phyloP scores from a whole-genome alignment of 2,888 invertebrate species.

The Apamea sordens region DNA sequence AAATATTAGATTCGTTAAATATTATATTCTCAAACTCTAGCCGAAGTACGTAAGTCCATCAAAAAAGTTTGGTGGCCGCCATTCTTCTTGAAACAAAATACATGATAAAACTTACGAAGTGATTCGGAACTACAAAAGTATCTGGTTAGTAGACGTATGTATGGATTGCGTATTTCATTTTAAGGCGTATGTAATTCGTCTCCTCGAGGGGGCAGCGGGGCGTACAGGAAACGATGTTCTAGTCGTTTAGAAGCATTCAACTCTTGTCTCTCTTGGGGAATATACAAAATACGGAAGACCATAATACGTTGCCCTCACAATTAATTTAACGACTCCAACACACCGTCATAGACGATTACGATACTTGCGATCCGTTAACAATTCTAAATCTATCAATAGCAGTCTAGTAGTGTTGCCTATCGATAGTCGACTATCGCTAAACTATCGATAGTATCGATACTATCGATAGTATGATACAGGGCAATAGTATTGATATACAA shows the following conservation, averaged over 20 bases:
- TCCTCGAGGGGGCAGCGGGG: no score
- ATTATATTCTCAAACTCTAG: no score
- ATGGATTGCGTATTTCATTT: neutral
- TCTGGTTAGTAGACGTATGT: neutral
- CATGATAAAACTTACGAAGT: neutral
- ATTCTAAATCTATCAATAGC: neutral
- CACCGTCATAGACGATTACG: neutral
- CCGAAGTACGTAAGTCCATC: neutral
- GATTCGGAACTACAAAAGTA: neutral
- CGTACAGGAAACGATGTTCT: neutral
- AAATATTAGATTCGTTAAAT: no score
- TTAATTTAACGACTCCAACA: neutral
- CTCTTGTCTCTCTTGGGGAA: no score
- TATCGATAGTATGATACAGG: no score
- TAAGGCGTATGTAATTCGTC: neutral
- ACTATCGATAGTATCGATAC: no score
- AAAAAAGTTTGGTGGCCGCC: neutral
- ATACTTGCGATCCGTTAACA: neutral
- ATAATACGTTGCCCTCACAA: neutral
- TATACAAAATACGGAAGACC: neutral
- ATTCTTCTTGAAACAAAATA: neutral
- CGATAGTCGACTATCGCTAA: no score
- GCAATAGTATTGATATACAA: no score
- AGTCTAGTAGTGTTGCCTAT: no score
- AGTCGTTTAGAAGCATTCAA: neutral